These are phyloP conservation scores for Oreochromis aureus DNA, from an alignment of 2,113 vertebrate species.

Conservation along the genomic window DNA sequence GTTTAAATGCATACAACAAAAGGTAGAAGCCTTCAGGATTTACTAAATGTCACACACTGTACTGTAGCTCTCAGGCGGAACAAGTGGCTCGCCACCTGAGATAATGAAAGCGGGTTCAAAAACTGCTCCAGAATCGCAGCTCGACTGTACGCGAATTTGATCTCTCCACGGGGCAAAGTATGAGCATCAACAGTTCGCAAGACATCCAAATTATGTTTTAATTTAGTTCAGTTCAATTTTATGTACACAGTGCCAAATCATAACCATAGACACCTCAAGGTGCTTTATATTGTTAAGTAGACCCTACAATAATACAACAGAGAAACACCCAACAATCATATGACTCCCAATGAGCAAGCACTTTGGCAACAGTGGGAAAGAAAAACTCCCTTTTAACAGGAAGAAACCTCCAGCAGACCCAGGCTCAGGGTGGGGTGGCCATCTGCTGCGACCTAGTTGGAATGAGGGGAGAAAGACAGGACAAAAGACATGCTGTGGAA, in stretches of 20 bases:
- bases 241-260: neutral
- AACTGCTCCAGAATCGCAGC: slow-evolving; percentile 5
- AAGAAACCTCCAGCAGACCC: neutral
- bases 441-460: neutral
- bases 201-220: neutral
- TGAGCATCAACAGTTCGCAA: neutral
- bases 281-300: neutral
- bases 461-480: neutral
- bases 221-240: neutral
- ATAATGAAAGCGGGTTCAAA: slow-evolving; percentile 43
- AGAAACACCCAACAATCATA: neutral
- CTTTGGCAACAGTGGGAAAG: neutral
- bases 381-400: neutral
- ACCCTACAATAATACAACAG: neutral
- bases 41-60: slow-evolving; percentile 49
- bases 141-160: neutral
- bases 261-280: neutral
- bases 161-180: neutral
- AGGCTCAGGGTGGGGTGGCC: neutral
- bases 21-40: slow-evolving; percentile 42
- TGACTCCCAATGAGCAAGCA: neutral
- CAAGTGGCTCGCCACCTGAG: slow-evolving; percentile 36
- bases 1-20: slow-evolving; percentile 59
- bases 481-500: neutral
- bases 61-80: slow-evolving; percentile 5